Evolutionary conservation across 2,797 vertebrate species (phyloP), one percentile per base, ranked within the genome.

Genomic region (Lophius americanus): DNA sequence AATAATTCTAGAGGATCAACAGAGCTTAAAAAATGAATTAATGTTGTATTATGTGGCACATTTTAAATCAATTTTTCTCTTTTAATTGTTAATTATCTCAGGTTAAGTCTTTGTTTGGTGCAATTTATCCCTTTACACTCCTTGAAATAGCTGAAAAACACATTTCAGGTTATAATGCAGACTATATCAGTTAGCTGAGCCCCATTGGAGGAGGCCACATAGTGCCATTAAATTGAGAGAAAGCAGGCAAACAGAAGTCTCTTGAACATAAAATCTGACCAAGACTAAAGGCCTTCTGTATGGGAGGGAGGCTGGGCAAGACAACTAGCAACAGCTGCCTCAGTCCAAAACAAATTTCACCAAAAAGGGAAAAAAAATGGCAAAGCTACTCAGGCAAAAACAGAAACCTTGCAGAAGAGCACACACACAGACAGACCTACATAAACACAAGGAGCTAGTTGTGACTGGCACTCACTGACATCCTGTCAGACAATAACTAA

Each of bases 301-400:
- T 89, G 83, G 83, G 89, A 88, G 79, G 80, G 73, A 60, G 85
- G 70, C 87, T 76, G 85, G 78, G 74, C 79, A 68, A 81, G 88
- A 91, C 59, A 69, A 83, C 82, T 86, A 86, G 79, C 86, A 86
- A 90, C 93, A 94, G 93, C 91, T 94, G 93, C 88, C 88, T 75
- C 70, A 54, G 86, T 81, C 75, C 82, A 80, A 85, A 83, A 82
- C 59, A 73, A 84, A 88, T 82, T 51, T 76, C 77, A 83, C 63
- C 5, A 42, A 42, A 12, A 6, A 8, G n/a, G n/a, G 4, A 9
- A 23, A 42, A 61, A 53, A 43, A 23, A 14, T 23, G 23, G 23
- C 68, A 64, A 52, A 82, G 36, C 66, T 35, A 78, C 75, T 79
- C 77, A 75, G 3, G 12, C 69, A 83, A 58, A 85, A 61, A 86